Base-by-base conservation (phyloP, 2,888 invertebrate species). In the Melieria omissa region DNA sequence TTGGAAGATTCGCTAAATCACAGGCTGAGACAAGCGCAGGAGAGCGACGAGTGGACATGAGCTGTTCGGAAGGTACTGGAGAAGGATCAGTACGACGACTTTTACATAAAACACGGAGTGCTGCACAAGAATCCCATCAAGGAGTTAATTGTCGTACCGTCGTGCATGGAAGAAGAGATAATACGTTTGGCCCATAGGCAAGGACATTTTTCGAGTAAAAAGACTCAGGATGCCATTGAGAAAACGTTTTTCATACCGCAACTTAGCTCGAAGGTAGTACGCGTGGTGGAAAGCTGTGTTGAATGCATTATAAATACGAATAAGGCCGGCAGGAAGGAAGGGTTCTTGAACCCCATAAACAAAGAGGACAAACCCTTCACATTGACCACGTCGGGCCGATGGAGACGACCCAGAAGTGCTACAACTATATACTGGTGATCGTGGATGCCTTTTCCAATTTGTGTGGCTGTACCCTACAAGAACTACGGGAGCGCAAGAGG, bases 331-430 rank as follows among this genome's bases (percentile, higher is more conserved):
- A 85, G 81, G 66, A 75, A 80, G 44, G 54, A 72, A 10, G 69
- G 65, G 4, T 62, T 69, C 46, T 54, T 74, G 4, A 66, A 55
- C 8, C 71, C 71, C 8, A 74, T 71, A 7, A 62, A 70, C 49
- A 72, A 73, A 46, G 70, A 73, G 49, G 70, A 73, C 14, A 46
- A 55, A 12, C 75, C 72, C 3, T 49, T 6, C 83, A 85, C 65
- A 61, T 82, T 5, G 85, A 85, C 60, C 85, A 86, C 60, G 47
- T 86, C 3, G 84, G 85, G 1, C 84, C 84, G 1, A 63, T 84
- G 70, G 74, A 78, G 0, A 71, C 71, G 5, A 85, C 83, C 0
- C 76, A 75, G 0, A 84, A 84, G 72, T 69, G 71, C n/a, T 84
- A 84, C 47, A 83, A 83, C 46, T 76, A 86, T 63, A 79, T 86